phyloP scores from a whole-genome alignment of 1,140 invertebrate genomes.

The Neomicropteryx cornuta region DNA sequence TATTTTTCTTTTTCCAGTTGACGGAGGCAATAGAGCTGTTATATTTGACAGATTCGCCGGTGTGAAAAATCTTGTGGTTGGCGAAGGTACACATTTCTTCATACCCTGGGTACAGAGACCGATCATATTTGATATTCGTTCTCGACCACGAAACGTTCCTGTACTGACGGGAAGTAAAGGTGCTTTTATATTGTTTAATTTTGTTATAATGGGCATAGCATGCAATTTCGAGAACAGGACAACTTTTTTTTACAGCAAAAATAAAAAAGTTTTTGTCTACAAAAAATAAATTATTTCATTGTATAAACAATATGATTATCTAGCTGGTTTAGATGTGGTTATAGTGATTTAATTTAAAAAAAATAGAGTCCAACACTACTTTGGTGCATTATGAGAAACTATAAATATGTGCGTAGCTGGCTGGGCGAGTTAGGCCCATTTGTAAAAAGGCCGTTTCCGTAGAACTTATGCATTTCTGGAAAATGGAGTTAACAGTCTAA shows the following conservation, averaged over 20 bases:
- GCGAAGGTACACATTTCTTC: conserved; percentile 98
- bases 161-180: conserved; percentile 97
- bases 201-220: neutral
- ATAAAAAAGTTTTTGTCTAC: neutral
- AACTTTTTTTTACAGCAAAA: neutral
- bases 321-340: no score
- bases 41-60: conserved; percentile 98
- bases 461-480: no score
- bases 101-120: conserved; percentile 98
- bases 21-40: conserved; percentile 96
- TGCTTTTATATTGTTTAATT: conserved; percentile 30
- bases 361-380: no score
- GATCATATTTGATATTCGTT: conserved; percentile 95
- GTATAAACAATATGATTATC: no score
- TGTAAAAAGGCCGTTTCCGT: no score
- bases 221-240: neutral
- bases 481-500: no score
- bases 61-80: conserved; percentile 83
- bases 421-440: no score
- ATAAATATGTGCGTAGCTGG: no score
- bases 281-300: no score
- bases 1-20: conserved; percentile 61
- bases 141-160: conserved; percentile 91
- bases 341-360: no score
- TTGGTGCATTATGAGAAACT: no score